Percentiles rank a stretch among this genome's conserved stretches.
These are phyloP conservation scores for Anguilla rostrata DNA, from an alignment of 2,113 vertebrate genomes.

Conservation along the genomic window DNA sequence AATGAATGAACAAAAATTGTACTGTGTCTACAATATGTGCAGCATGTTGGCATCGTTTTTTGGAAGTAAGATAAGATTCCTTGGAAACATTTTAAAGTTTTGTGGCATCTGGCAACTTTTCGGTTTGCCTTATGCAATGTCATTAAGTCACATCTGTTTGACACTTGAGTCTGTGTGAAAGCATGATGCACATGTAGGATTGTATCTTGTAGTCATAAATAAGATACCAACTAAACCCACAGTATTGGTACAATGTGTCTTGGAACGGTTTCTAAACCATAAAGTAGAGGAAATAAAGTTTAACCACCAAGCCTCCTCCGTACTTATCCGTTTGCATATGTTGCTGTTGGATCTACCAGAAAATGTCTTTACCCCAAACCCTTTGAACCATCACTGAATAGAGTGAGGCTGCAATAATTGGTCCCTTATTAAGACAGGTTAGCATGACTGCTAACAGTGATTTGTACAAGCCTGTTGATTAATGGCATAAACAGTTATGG, in stretches of 20 bases:
- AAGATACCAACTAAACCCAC: conserved; percentile 55
- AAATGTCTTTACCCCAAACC: not conserved
- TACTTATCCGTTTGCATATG: conserved; percentile 18
- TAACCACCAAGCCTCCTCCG: conserved; percentile 29
- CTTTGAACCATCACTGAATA: conserved; percentile 7
- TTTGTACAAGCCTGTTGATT: not conserved
- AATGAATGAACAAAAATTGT: conserved; percentile 23
- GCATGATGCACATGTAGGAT: conserved; percentile 46
- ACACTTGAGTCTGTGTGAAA: conserved; percentile 49
- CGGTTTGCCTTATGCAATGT: conserved; percentile 56
- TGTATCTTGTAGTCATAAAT: conserved; percentile 60
- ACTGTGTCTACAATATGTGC: conserved; percentile 28
- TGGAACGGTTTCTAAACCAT: conserved; percentile 53
- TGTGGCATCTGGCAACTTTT: conserved; percentile 63
- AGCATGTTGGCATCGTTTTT: conserved; percentile 48
- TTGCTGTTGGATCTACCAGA: conserved; percentile 20
- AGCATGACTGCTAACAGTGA: not conserved
- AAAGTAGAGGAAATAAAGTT: conserved; percentile 60
- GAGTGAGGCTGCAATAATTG: not conserved
- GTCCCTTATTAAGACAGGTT: not conserved
- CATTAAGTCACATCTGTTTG: conserved; percentile 63
- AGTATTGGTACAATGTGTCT: conserved; percentile 48
- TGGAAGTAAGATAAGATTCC: conserved; percentile 53
- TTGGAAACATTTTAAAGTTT: conserved; percentile 52
- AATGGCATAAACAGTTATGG: not conserved